Evolutionary conservation across 2,113 vertebrate species (phyloP).

Genomic region (Colossoma macropomum): DNA sequence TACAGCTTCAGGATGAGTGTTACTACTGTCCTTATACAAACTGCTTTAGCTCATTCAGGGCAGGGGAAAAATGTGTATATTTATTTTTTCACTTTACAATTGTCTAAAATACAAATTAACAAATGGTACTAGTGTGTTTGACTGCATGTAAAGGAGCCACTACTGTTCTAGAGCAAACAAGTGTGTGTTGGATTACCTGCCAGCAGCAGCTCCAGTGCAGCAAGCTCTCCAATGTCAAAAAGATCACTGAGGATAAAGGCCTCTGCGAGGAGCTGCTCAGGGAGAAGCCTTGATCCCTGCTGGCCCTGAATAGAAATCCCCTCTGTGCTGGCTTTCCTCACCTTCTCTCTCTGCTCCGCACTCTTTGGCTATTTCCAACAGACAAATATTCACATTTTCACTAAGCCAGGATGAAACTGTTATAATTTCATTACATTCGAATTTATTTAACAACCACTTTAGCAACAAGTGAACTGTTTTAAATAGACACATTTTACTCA

Average conservation of each 20-base stretch:
- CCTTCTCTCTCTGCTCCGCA: constrained; percentile 92
- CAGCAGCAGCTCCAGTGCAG: constrained; percentile 93
- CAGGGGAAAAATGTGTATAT: too few species aligned
- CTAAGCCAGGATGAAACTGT: neutral
- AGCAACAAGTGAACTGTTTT: too few species aligned
- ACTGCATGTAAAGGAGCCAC: too few species aligned
- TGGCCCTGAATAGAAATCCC: constrained; percentile 96
- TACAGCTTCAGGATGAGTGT: too few species aligned
- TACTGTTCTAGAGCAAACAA: neutral
- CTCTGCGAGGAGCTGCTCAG: constrained; percentile 92
- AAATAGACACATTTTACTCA: too few species aligned
- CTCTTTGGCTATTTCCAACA: constrained; percentile 85
- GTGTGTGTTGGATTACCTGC: constrained; percentile 80
- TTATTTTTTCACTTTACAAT: too few species aligned
- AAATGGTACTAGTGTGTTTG: too few species aligned
- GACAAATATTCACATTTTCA: neutral
- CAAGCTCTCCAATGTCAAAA: constrained; percentile 93
- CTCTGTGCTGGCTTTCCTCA: constrained; percentile 95
- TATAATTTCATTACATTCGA: neutral
- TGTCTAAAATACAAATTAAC: too few species aligned
- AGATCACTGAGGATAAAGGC: constrained; percentile 97
- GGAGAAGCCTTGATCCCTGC: constrained; percentile 90
- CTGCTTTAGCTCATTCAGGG: too few species aligned
- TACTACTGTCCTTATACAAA: too few species aligned
- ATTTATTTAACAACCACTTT: too few species aligned